Percentiles rank a stretch among this genome's conserved stretches.
phyloP scores from a whole-genome alignment of 2,888 invertebrate species.

The Tortrix viridana region DNA sequence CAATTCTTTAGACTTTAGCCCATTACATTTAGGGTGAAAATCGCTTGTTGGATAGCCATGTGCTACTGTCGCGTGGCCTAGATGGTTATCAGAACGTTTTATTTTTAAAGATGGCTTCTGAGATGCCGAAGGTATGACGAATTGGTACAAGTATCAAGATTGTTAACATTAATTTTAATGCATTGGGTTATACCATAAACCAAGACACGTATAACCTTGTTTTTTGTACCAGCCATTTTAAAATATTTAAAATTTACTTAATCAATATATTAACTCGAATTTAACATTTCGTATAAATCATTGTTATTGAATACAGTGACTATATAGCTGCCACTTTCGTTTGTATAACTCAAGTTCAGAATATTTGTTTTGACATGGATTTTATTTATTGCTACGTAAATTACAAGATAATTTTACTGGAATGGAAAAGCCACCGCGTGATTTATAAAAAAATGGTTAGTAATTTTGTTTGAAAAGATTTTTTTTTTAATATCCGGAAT shows the following conservation, averaged over 20 bases:
- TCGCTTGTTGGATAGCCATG: neutral
- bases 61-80: slow-evolving; percentile 3
- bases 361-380: neutral
- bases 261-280: slow-evolving; percentile 1
- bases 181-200: slow-evolving; percentile 20
- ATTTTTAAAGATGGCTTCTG: slow-evolving; percentile 29
- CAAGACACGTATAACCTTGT: slow-evolving; percentile 29
- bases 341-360: neutral
- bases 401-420: neutral
- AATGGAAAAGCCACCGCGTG: neutral
- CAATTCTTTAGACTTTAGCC: neutral
- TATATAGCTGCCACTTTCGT: neutral
- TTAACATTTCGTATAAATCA: neutral
- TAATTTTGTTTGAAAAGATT: neutral
- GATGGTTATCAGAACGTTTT: slow-evolving; percentile 30
- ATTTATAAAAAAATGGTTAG: neutral
- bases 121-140: slow-evolving; percentile 29
- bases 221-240: neutral
- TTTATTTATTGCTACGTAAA: neutral
- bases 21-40: neutral
- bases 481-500: too few relatives aligned
- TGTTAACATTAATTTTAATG: slow-evolving; percentile 33
- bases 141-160: slow-evolving; percentile 24
- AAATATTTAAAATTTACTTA: too few relatives aligned
- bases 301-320: neutral